phyloP scores from a whole-genome alignment of 64 coral and sea anemone genomes.

The Acropora yongei region DNA sequence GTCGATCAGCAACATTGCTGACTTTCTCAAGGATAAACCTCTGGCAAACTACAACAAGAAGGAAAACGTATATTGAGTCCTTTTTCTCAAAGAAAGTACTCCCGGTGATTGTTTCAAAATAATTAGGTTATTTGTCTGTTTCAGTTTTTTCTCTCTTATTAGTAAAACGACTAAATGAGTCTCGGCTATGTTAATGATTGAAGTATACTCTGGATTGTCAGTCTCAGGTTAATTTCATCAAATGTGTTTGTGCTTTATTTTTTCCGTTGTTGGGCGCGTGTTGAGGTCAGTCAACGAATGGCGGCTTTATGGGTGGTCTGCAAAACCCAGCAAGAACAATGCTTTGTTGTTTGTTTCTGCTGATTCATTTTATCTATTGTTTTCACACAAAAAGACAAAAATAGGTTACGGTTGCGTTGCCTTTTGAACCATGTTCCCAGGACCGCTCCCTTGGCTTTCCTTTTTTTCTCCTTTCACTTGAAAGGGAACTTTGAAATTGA shows the following conservation, averaged over 20 bases:
- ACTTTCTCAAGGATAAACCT: slow-evolving; percentile 40
- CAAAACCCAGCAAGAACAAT: neutral
- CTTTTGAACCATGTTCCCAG: neutral
- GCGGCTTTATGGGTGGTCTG: neutral
- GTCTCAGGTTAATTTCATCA: neutral
- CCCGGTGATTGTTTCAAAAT: too few species aligned
- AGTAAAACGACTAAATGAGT: too few species aligned
- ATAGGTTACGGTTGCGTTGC: neutral
- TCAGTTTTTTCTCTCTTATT: neutral
- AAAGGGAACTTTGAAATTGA: too few species aligned
- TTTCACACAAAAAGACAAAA: neutral
- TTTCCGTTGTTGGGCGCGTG: neutral
- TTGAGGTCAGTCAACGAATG: neutral
- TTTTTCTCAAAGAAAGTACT: too few species aligned
- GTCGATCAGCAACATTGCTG: neutral
- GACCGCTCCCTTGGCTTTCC: too few species aligned
- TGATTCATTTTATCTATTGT: slow-evolving; percentile 3
- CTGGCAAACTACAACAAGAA: slow-evolving; percentile 3
- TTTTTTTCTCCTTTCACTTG: too few species aligned
- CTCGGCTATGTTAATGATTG: neutral
- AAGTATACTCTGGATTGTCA: neutral
- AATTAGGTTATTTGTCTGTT: neutral
- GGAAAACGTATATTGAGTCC: neutral
- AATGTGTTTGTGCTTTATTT: neutral
- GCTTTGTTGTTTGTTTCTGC: neutral